Evolutionary conservation across 2,113 vertebrate genomes (phyloP), one percentile per base, ranked within the genome.

Genomic region (Oceanites oceanicus): DNA sequence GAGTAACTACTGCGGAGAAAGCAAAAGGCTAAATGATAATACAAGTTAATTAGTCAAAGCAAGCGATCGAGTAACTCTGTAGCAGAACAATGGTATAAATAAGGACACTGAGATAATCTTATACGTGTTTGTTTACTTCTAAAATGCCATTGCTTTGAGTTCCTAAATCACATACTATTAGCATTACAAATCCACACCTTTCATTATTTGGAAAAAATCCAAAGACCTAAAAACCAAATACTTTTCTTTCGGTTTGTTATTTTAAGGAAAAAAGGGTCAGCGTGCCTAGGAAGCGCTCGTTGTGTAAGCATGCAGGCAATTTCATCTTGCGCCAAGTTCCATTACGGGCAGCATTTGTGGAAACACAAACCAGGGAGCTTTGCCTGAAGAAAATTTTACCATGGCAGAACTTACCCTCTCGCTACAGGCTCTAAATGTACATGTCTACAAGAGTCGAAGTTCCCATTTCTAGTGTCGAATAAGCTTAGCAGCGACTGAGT

Each of bases 171-270:
- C 44, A 67, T 3, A 34, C 40, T 86, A 59, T 86, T 84, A 84
- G 59, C 52, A 68, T n/a, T 72, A 90, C 89, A 91, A 61, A 84
- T 30, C 72, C 34, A 56, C 38, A 30, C 45, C 42, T 22, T 47
- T 73, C 3, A 2, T 77, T 71, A 67, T 55, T 67, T 90, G 90
- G 88, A 68, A 77, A 73, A 81, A 94, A 53, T 0, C 9, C 77
- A 74, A 92, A 80, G 85, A 70, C 68, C 78, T 77, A 71, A 83
- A 96, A 5, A 3, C 75, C 62, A 88, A 90, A 93, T 91, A 49
- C 70, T 94, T 96, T 90, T 67, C 78, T 67, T 45, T 0, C 83
- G 34, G 19, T 78, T 94, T 96, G 92, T 94, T 97, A 92, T 96
- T 96, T 92, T 66, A 85, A 97, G 91, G 73, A 10, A 56, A 79